phyloP scores from a whole-genome alignment of 2,113 vertebrate genomes.

The Corythaixoides concolor region DNA sequence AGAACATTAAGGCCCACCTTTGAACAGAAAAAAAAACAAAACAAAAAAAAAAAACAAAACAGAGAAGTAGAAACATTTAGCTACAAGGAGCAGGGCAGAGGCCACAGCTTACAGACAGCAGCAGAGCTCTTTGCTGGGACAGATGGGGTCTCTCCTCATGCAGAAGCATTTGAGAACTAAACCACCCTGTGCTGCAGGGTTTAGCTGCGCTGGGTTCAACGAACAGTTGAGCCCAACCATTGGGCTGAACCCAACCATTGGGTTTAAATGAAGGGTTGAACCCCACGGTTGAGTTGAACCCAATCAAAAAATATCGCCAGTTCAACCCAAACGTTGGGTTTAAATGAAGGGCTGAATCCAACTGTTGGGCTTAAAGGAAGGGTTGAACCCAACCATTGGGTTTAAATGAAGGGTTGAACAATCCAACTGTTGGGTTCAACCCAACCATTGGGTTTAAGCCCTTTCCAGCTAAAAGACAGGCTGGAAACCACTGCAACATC shows the following conservation, averaged over 20 bases:
- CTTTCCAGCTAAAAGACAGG: not conserved
- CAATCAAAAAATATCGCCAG: not conserved
- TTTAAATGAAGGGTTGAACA: not conserved
- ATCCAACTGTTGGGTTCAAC: not conserved
- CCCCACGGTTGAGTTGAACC: not conserved
- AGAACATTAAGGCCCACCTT: conserved; percentile 92
- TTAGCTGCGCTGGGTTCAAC: not conserved
- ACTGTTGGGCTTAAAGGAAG: not conserved
- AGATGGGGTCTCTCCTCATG: fast-evolving
- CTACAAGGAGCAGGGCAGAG: not conserved
- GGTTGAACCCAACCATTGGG: not conserved
- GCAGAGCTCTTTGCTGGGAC: not conserved
- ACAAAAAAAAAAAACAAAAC: not conserved
- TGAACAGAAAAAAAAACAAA: not conserved
- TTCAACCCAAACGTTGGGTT: not conserved
- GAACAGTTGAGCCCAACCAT: not conserved
- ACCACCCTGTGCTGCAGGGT: fast-evolving
- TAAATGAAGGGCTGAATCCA: not conserved
- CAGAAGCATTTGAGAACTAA: not conserved
- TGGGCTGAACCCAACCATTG: not conserved
- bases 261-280: not conserved
- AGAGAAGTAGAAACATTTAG: not conserved
- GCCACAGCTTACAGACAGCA: not conserved
- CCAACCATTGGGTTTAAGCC: not conserved
- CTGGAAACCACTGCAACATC: not conserved